phyloP scores from a whole-genome alignment of 1,140 invertebrate species.

The Gryon sp. region DNA sequence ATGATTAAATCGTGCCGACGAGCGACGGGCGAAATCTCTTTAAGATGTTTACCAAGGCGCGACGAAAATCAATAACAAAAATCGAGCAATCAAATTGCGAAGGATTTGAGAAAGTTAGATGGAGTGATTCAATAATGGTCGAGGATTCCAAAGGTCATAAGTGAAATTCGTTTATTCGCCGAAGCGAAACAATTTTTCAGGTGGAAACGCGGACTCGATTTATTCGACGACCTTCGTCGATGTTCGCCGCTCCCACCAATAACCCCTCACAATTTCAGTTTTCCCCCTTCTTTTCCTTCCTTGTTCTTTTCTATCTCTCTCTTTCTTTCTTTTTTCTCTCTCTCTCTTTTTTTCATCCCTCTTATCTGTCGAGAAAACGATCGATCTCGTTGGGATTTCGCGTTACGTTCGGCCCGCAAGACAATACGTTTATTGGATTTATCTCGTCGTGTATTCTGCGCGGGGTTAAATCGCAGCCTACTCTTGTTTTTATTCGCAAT shows the following conservation, averaged over 20 bases:
- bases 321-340: background rate
- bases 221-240: conserved; percentile 62
- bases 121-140: conserved; percentile 58
- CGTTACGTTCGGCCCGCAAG: conserved; percentile 48
- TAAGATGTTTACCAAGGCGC: conserved; percentile 35
- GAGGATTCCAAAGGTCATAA: conserved; percentile 58
- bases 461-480: conserved; percentile 44
- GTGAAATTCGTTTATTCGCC: conserved; percentile 62
- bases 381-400: conserved; percentile 60
- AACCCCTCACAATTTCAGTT: conserved; percentile 57
- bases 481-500: conserved; percentile 6
- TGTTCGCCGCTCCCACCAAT: conserved; percentile 53
- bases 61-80: conserved; percentile 52
- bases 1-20: conserved; percentile 32
- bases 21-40: conserved; percentile 25
- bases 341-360: background rate
- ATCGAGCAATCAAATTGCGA: conserved; percentile 49
- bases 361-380: conserved; percentile 50
- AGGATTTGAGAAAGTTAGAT: conserved; percentile 53
- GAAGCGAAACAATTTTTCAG: conserved; percentile 66
- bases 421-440: conserved; percentile 67
- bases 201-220: conserved; percentile 65
- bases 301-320: too few relatives aligned
- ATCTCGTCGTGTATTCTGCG: conserved; percentile 46
- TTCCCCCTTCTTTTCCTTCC: background rate